A percentile compares a stretch with the other conserved stretches of the same genome.
These are phyloP conservation scores for Lutraria rhynchaena DNA, from an alignment of 1,140 invertebrate genomes.

Conservation along the genomic window DNA sequence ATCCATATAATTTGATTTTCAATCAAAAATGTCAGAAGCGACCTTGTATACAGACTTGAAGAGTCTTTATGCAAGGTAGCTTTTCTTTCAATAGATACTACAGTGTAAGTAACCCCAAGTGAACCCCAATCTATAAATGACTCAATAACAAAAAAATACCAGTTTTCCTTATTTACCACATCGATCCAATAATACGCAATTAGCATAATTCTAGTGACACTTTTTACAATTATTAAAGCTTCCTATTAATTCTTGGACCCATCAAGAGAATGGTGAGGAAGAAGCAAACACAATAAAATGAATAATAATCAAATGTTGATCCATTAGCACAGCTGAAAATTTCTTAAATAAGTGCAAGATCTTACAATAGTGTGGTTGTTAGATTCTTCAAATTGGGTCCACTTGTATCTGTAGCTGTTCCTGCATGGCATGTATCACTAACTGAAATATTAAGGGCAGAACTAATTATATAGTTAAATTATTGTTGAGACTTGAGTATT, in stretches of 20 bases:
- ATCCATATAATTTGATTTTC: no score
- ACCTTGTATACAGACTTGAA: no score
- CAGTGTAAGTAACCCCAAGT: no score
- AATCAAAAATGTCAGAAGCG: no score
- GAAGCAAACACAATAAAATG: not conserved
- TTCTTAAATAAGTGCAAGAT: not conserved
- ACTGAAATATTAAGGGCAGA: constrained; percentile 80
- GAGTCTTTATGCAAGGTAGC: no score
- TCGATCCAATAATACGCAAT: not conserved
- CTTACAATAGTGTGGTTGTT: constrained; percentile 72
- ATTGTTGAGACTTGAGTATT: not conserved
- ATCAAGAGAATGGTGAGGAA: not conserved
- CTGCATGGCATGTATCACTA: constrained; percentile 86
- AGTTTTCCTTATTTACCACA: not conserved
- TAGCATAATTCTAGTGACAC: not conserved
- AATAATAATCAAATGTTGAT: not conserved
- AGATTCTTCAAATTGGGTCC: constrained; percentile 84
- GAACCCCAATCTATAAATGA: no score
- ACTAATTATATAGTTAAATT: not conserved
- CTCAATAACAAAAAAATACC: no score
- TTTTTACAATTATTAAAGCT: not conserved
- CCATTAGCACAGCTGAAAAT: not conserved
- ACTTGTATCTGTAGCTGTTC: constrained; percentile 84
- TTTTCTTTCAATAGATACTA: no score
- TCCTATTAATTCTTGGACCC: not conserved